These are phyloP conservation scores for Mandrillus leucophaeus DNA, from an alignment of 2,113 vertebrate species.

Conservation along the genomic window DNA sequence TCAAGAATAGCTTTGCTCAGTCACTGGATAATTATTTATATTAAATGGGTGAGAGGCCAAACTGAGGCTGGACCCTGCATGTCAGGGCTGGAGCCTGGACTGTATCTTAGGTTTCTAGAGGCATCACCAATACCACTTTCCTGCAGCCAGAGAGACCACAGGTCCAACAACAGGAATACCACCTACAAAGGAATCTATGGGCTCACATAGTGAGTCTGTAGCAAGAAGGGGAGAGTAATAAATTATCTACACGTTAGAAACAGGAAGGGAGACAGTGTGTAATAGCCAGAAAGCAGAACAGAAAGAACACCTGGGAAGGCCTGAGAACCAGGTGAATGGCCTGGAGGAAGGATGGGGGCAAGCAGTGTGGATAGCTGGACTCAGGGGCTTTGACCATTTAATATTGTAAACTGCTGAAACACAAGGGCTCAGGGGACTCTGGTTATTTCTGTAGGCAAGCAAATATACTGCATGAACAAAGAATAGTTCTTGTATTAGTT, in stretches of 20 bases:
- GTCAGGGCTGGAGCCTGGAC: not conserved
- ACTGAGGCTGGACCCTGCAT: not conserved
- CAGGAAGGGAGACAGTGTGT: not conserved
- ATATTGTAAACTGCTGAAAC: not conserved
- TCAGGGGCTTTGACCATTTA: not conserved
- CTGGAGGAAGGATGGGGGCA: not conserved
- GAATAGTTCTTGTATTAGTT: not conserved
- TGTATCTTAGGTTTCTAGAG: not conserved
- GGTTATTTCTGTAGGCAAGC: not conserved
- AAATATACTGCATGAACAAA: not conserved
- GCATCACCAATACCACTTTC: not conserved
- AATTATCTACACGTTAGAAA: not conserved
- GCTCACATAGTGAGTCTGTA: not conserved
- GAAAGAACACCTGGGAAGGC: not conserved
- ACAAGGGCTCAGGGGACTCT: not conserved
- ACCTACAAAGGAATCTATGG: not conserved
- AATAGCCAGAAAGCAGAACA: not conserved
- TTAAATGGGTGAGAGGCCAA: not conserved
- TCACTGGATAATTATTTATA: not conserved
- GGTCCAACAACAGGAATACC: not conserved
- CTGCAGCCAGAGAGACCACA: not conserved
- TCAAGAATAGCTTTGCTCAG: not conserved
- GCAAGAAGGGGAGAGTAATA: not conserved
- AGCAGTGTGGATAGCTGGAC: fast-evolving
- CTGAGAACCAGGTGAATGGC: not conserved